Percentiles rank a stretch among this genome's conserved stretches.
Evolutionary conservation across 2,797 vertebrate genomes (phyloP).

Genomic region (Neostethus bicornis): DNA sequence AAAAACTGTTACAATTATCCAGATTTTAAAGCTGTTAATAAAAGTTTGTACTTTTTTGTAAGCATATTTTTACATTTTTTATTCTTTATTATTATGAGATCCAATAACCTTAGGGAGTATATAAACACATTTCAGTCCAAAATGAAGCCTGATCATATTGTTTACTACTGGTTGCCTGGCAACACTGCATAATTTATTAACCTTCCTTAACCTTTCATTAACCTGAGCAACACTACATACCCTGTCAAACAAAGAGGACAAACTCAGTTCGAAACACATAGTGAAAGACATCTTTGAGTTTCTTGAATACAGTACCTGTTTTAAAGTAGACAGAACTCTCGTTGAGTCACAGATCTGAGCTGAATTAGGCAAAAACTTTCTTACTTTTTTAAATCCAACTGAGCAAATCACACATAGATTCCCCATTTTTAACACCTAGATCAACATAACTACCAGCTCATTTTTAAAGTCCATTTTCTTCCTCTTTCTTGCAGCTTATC

Average conservation of each 20-base stretch:
- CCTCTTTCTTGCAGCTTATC: neutral
- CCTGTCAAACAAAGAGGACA: slow-evolving; percentile 68
- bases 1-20: too few species aligned
- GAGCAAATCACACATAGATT: slow-evolving; percentile 7
- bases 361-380: slow-evolving; percentile 24
- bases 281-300: slow-evolving; percentile 18
- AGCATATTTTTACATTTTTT: neutral
- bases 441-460: slow-evolving; percentile 27
- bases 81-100: slow-evolving; percentile 2
- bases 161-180: slow-evolving; percentile 25
- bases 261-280: slow-evolving; percentile 15
- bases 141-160: slow-evolving; percentile 20
- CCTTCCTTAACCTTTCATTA: slow-evolving; percentile 31
- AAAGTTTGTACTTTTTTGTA: too few species aligned
- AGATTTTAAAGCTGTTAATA: too few species aligned
- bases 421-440: slow-evolving; percentile 33
- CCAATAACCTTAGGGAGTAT: too few species aligned
- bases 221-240: slow-evolving; percentile 35
- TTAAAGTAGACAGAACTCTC: slow-evolving; percentile 20
- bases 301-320: slow-evolving; percentile 27
- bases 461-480: slow-evolving; percentile 23
- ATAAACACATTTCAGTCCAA: slow-evolving; percentile 9
- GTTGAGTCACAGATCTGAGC: slow-evolving; percentile 14
- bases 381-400: slow-evolving; percentile 14
- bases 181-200: slow-evolving; percentile 50